Percentiles rank a stretch among this genome's conserved stretches.
Conservation (phyloP, 2,113 vertebrate genomes). For the Holacanthus passer region DNA sequence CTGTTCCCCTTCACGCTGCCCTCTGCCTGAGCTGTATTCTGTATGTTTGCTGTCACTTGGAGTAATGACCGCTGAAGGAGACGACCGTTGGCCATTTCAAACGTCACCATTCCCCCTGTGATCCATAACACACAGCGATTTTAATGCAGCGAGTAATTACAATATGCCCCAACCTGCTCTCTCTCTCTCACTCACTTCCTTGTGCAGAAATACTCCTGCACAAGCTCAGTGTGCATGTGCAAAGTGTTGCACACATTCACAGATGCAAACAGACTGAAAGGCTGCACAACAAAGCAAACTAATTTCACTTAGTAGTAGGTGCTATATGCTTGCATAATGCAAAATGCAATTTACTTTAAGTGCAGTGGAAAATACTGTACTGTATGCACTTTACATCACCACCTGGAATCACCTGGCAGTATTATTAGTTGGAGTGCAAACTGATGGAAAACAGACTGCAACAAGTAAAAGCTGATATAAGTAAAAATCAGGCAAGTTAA, state of each 20-base stretch:
- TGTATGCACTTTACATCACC: not conserved
- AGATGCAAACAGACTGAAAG: constrained; percentile 28
- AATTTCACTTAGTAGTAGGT: constrained; percentile 32
- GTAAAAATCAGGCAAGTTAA: not conserved
- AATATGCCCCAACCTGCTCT: constrained; percentile 70
- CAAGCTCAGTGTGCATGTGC: not conserved
- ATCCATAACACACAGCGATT: constrained; percentile 68
- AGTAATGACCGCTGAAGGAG: constrained; percentile 66
- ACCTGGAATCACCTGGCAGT: not conserved
- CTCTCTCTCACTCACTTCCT: constrained; percentile 10
- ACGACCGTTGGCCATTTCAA: constrained; percentile 48
- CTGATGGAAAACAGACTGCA: not conserved
- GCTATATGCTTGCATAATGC: not conserved
- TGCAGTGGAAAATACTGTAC: constrained; percentile 4
- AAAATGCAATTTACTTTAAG: constrained; percentile 31
- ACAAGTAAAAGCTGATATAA: not conserved
- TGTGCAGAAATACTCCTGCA: constrained; percentile 10
- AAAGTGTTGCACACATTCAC: constrained; percentile 22
- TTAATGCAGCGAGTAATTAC: constrained; percentile 81
- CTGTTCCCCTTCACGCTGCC: not conserved
- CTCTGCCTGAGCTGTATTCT: constrained; percentile 22
- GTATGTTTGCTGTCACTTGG: constrained; percentile 59
- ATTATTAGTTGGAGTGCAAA: constrained; percentile 3
- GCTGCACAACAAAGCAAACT: constrained; percentile 24
- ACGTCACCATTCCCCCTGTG: constrained; percentile 62